These are phyloP conservation scores for Cylloceria caligata DNA, from an alignment of 2,888 invertebrate species.

Conservation along the genomic window DNA sequence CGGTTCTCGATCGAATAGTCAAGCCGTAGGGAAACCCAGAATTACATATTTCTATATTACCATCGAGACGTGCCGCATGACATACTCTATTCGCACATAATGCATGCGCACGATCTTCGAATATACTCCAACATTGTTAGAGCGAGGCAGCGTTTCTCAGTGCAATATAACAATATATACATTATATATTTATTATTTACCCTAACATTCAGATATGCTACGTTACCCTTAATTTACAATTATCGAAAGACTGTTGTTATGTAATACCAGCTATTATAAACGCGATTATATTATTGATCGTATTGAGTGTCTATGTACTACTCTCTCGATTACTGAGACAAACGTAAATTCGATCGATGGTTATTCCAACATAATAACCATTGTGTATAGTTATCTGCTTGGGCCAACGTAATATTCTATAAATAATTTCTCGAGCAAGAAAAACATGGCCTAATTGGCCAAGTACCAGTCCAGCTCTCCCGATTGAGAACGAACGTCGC, in stretches of 20 bases:
- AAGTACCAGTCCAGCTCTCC: conserved; percentile 25
- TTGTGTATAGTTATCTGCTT: conserved; percentile 29
- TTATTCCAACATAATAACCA: conserved; percentile 1
- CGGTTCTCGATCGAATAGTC: conserved; percentile 56
- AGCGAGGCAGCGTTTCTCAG: conserved; percentile 55
- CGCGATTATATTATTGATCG: conserved; percentile 68
- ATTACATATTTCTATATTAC: conserved; percentile 65
- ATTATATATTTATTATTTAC: conserved; percentile 43
- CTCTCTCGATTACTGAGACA: conserved; percentile 37
- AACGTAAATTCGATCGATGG: not conserved
- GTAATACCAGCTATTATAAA: conserved; percentile 69
- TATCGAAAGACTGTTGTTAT: conserved; percentile 73
- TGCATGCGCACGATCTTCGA: conserved; percentile 43
- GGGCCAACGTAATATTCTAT: conserved; percentile 34
- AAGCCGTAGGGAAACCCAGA: conserved; percentile 53
- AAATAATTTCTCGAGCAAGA: conserved; percentile 13
- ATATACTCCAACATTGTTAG: conserved; percentile 55
- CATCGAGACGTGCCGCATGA: conserved; percentile 58
- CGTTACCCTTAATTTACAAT: conserved; percentile 68
- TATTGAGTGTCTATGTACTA: conserved; percentile 75
- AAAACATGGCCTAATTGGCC: conserved; percentile 45
- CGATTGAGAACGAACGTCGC: conserved; percentile 31
- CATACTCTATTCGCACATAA: conserved; percentile 60
- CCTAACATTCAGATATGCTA: conserved; percentile 56
- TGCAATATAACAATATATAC: conserved; percentile 62